Conservation (phyloP, 2,797 vertebrate genomes). For the Sphenodon punctatus region DNA sequence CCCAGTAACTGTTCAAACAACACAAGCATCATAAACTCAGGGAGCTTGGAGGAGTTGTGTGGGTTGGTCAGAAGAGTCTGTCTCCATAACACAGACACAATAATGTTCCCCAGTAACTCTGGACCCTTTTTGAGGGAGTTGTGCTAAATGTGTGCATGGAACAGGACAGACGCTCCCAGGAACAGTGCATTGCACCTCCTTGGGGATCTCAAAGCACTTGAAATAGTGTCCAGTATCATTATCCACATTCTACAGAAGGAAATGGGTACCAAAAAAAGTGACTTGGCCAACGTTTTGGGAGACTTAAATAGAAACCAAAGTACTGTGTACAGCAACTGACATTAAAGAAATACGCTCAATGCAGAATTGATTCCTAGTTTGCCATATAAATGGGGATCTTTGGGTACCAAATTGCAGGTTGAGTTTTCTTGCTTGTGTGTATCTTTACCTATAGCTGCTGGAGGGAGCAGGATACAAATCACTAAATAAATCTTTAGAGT, state of each 20-base stretch:
- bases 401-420: too few relatives aligned
- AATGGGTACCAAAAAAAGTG: neutral
- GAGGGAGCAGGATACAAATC: too few relatives aligned
- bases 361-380: too few relatives aligned
- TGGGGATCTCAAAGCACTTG: neutral
- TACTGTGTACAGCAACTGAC: too few relatives aligned
- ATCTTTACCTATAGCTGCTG: too few relatives aligned
- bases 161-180: neutral
- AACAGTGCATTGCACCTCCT: neutral
- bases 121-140: neutral
- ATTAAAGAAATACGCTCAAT: too few relatives aligned
- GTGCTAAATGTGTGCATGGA: neutral
- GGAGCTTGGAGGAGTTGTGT: neutral
- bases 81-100: neutral
- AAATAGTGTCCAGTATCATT: neutral
- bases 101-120: neutral
- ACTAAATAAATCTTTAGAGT: too few relatives aligned
- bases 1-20: neutral
- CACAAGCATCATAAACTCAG: neutral
- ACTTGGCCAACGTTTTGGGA: too few relatives aligned
- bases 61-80: neutral
- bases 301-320: too few relatives aligned
- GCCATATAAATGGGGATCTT: too few relatives aligned
- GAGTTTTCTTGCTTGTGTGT: too few relatives aligned
- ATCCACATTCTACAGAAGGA: neutral